These are phyloP conservation scores for Littorina saxatilis DNA, from an alignment of 1,140 invertebrate genomes.

Conservation along the genomic window DNA sequence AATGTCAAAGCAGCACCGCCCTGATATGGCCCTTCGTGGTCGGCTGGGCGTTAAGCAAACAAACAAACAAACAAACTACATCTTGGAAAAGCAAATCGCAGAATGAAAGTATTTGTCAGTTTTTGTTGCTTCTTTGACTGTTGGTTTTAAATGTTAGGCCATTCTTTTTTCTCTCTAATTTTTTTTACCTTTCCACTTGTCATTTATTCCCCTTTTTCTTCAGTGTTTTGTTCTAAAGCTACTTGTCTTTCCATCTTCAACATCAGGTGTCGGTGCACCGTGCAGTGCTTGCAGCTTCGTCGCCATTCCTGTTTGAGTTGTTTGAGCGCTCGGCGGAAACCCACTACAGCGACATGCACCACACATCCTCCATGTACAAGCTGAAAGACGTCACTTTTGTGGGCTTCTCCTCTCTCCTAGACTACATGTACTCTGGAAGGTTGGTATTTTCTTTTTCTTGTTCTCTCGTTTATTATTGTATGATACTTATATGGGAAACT, in stretches of 20 bases:
- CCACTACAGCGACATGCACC: conserved; percentile 14
- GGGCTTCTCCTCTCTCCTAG: conserved; percentile 84
- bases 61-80: too few relatives aligned
- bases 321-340: conserved; percentile 77
- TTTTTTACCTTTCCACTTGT: not conserved
- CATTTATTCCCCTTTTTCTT: too few relatives aligned
- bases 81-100: too few relatives aligned
- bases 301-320: conserved; percentile 86
- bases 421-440: conserved; percentile 88
- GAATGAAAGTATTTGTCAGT: not conserved
- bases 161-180: not conserved
- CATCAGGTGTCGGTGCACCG: conserved; percentile 82
- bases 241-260: not conserved
- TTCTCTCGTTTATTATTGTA: not conserved
- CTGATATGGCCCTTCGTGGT: too few relatives aligned
- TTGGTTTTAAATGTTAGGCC: not conserved
- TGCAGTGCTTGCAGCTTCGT: conserved; percentile 85
- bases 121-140: not conserved
- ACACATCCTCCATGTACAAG: conserved; percentile 63
- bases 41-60: too few relatives aligned
- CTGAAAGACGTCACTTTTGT: conserved; percentile 81
- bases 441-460: conserved; percentile 59
- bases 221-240: not conserved
- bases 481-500: too few relatives aligned
- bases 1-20: too few relatives aligned